phyloP scores from a whole-genome alignment of 2,113 vertebrate genomes.

The Murina feae region DNA sequence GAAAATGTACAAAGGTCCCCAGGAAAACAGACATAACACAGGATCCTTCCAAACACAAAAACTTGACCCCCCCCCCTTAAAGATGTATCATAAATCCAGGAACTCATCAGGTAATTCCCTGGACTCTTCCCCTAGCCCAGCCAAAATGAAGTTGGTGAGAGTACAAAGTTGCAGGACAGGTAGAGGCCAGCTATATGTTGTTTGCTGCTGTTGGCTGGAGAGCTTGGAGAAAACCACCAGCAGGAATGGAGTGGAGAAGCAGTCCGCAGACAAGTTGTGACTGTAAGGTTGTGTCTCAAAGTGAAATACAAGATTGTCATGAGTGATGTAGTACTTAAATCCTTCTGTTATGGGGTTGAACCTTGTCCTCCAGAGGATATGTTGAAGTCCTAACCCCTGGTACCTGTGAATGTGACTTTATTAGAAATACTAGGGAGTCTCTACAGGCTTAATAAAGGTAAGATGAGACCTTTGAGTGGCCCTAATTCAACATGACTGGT shows the following conservation, averaged over 20 bases:
- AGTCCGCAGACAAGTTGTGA: neutral
- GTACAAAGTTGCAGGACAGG: too few relatives aligned
- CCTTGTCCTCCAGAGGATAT: neutral
- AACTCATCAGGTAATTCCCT: neutral
- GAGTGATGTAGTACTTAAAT: neutral
- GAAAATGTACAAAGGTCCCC: neutral
- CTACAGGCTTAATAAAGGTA: neutral
- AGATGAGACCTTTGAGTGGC: neutral
- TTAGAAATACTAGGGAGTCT: neutral
- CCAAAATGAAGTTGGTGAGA: neutral
- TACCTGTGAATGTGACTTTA: neutral
- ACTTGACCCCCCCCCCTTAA: neutral
- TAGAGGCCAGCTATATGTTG: neutral
- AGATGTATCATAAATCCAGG: neutral
- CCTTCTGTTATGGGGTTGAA: neutral
- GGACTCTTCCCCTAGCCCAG: neutral
- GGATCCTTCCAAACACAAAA: neutral
- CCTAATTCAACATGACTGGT: neutral
- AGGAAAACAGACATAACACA: neutral
- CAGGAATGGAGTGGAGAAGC: neutral
- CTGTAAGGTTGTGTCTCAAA: neutral
- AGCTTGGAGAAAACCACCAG: neutral
- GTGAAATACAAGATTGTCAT: neutral
- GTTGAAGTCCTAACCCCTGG: neutral
- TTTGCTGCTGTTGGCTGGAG: neutral